Conservation (phyloP, 2,113 vertebrate species). For the Alces alces region DNA sequence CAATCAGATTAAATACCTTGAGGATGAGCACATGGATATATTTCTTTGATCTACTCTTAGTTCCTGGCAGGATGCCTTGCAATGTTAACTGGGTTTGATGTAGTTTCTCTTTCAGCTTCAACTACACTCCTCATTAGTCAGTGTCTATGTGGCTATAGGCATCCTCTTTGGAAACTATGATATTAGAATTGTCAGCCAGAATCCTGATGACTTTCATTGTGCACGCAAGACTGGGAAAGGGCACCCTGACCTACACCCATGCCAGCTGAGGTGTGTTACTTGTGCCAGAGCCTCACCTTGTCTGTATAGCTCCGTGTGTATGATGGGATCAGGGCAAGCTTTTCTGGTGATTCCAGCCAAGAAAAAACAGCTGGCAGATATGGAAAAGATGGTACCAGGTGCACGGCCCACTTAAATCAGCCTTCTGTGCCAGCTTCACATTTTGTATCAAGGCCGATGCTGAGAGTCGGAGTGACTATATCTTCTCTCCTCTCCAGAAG, state of each 20-base stretch:
- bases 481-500: slow-evolving; percentile 36
- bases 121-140: not conserved
- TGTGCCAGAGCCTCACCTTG: not conserved
- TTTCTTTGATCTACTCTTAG: not conserved
- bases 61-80: not conserved
- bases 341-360: slow-evolving; percentile 25
- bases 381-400: slow-evolving; percentile 16
- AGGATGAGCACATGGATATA: not conserved
- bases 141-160: not conserved
- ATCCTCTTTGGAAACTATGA: not conserved
- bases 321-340: not conserved
- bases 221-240: not conserved
- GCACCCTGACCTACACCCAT: not conserved
- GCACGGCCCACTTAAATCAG: slow-evolving; percentile 32
- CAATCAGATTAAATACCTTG: not conserved
- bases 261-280: not conserved
- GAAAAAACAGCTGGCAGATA: slow-evolving; percentile 31
- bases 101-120: not conserved
- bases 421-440: not conserved
- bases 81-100: not conserved
- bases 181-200: not conserved
- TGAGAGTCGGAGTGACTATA: not conserved
- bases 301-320: not conserved
- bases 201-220: not conserved
- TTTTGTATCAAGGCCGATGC: not conserved